Conservation (phyloP, 2,113 vertebrate species). For the Reinhardtius hippoglossoides region DNA sequence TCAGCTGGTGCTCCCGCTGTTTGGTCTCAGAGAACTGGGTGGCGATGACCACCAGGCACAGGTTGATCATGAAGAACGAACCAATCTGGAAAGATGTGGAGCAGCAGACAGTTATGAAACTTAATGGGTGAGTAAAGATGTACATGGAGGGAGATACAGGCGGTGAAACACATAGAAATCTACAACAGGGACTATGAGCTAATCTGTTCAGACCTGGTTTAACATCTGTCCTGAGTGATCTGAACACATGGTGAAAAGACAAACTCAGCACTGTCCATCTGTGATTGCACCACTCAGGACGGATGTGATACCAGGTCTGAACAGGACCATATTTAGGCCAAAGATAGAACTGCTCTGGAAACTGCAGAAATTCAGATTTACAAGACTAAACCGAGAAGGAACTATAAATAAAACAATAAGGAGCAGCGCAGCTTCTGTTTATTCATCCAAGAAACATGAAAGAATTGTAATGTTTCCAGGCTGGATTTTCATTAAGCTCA, state of each 20-base stretch:
- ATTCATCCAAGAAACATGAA: not conserved
- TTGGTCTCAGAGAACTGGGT: conserved; percentile 99
- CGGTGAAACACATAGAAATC: too few species aligned
- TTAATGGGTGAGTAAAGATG: not conserved
- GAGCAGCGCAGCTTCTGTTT: not conserved
- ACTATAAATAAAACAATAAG: conserved; percentile 13
- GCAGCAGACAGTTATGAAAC: not conserved
- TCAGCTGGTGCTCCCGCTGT: conserved; percentile 97
- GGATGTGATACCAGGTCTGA: too few species aligned
- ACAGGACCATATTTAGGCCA: too few species aligned
- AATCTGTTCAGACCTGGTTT: too few species aligned
- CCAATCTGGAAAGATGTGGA: conserved; percentile 82
- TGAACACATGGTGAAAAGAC: too few species aligned
- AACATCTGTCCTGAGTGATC: too few species aligned
- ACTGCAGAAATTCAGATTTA: not conserved
- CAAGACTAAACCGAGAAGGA: not conserved
- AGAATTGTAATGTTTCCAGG: not conserved
- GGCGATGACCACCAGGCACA: conserved; percentile 98
- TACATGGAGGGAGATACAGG: not conserved
- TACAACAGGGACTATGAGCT: too few species aligned
- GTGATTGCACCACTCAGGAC: too few species aligned
- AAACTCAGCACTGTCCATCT: too few species aligned
- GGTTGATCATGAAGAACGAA: conserved; percentile 93
- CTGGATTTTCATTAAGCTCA: too few species aligned
- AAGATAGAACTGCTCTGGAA: not conserved